Conservation (phyloP, 2,797 vertebrate species). For the Mastacembelus armatus region DNA sequence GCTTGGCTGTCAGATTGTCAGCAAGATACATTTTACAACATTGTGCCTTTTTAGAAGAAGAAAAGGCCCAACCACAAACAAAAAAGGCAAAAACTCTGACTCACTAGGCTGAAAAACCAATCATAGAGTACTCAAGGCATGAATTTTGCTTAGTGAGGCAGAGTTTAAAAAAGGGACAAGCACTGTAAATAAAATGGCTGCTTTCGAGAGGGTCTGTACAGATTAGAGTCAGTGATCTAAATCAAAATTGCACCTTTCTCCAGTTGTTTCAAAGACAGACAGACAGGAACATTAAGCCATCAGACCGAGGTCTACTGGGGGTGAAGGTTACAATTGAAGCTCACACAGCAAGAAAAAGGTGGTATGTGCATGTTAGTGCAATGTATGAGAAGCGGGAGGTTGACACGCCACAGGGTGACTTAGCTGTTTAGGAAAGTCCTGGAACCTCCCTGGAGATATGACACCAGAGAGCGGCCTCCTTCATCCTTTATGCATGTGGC, state of each 20-base stretch:
- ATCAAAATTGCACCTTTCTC: constrained; percentile 32
- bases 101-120: constrained; percentile 2
- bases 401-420: constrained; percentile 52
- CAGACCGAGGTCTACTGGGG: constrained; percentile 53
- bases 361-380: constrained; percentile 28
- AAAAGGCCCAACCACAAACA: constrained; percentile 7
- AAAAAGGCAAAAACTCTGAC: constrained; percentile 7
- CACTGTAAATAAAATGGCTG: constrained; percentile 41
- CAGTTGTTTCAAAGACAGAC: constrained; percentile 60
- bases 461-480: constrained; percentile 47
- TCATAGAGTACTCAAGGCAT: constrained; percentile 7
- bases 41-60: not conserved
- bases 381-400: constrained; percentile 36
- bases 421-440: constrained; percentile 54
- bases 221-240: constrained; percentile 52
- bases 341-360: constrained; percentile 34
- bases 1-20: not conserved
- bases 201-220: constrained; percentile 33
- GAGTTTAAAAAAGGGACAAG: constrained; percentile 39
- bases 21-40: not conserved
- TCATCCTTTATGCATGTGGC: constrained; percentile 50
- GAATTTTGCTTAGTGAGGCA: not conserved
- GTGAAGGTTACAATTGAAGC: constrained; percentile 38
- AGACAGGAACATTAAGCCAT: constrained; percentile 48
- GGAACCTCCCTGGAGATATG: constrained; percentile 43